These are phyloP conservation scores for Limnephilus marmoratus DNA, from an alignment of 2,888 invertebrate genomes.

Conservation along the genomic window DNA sequence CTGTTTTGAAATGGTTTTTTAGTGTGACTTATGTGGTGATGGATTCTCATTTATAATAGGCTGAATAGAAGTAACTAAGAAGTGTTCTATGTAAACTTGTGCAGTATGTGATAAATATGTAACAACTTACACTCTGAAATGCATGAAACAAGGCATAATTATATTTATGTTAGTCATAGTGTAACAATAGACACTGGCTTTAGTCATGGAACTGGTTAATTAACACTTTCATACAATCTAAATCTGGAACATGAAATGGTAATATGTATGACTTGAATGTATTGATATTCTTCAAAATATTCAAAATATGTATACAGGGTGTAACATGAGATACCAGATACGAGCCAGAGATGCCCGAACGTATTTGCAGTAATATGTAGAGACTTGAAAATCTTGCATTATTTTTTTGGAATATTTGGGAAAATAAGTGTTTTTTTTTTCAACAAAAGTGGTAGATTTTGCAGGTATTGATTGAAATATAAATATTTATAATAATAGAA, in stretches of 20 bases:
- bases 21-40: background rate
- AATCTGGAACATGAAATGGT: background rate
- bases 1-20: background rate
- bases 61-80: constrained; percentile 1
- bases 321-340: background rate
- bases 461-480: no score
- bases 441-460: no score
- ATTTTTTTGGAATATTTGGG: no score
- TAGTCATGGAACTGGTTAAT: background rate
- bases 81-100: constrained; percentile 38
- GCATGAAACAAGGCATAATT: constrained; percentile 58
- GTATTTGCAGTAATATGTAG: no score
- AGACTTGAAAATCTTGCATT: no score
- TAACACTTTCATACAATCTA: background rate
- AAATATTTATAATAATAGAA: no score
- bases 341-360: background rate
- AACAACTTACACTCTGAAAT: constrained; percentile 63
- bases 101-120: constrained; percentile 47
- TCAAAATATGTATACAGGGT: background rate
- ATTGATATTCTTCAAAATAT: background rate
- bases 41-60: background rate
- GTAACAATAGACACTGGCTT: background rate
- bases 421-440: no score
- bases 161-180: background rate
- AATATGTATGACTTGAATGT: background rate